phyloP scores from a whole-genome alignment of 1,140 invertebrate species.

The Zeugodacus cucurbitae region DNA sequence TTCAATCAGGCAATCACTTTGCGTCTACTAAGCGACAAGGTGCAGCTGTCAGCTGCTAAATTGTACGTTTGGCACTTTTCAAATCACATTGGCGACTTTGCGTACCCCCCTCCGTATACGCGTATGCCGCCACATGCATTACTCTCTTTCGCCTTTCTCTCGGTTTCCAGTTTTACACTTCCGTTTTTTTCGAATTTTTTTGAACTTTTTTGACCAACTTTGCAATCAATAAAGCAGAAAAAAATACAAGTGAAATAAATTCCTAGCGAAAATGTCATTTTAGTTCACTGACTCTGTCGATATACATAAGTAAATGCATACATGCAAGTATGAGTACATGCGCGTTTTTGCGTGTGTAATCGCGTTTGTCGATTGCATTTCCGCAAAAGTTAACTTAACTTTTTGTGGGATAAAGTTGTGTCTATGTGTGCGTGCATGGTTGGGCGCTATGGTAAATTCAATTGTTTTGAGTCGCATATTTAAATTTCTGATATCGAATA shows the following conservation, averaged over 20 bases:
- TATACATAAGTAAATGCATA: background rate
- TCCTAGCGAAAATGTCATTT: slow-evolving; percentile 14
- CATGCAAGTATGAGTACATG: background rate
- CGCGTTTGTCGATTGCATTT: background rate
- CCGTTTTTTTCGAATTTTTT: background rate
- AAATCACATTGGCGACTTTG: background rate
- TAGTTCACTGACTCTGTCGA: background rate
- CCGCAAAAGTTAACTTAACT: slow-evolving; percentile 8
- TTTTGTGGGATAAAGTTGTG: background rate
- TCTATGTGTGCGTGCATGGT: background rate
- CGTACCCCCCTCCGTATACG: background rate
- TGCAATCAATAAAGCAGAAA: background rate
- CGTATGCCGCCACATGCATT: background rate
- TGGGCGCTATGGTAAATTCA: background rate
- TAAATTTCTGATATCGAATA: background rate
- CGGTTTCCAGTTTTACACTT: background rate
- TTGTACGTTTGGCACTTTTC: background rate
- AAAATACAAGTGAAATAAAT: slow-evolving; percentile 1
- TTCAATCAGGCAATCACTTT: slow-evolving; percentile 24
- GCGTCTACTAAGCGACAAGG: background rate
- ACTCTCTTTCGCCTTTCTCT: background rate
- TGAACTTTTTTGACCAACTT: background rate
- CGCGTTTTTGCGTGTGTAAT: background rate
- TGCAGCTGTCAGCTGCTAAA: slow-evolving; percentile 19
- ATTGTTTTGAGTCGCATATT: background rate